Base-by-base conservation (phyloP, 2,797 vertebrate species). In the Vultur gryphus region DNA sequence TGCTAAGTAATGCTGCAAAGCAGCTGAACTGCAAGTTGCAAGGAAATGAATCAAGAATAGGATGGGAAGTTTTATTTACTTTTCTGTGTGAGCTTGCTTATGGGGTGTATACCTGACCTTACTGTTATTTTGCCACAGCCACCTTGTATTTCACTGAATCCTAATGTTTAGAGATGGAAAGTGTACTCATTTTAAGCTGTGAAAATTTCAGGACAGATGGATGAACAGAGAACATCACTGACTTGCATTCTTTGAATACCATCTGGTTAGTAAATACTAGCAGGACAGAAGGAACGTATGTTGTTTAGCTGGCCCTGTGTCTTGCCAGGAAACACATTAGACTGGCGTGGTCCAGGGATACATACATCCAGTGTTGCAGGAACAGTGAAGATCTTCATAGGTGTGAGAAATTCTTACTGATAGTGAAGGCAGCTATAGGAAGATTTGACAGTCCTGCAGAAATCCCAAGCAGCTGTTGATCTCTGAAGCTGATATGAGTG, bases 191-290 rank as follows among this genome's bases (percentile, higher is more conserved):
- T 93, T 80, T 61, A 79, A 73, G 39, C 55, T 65, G n/a, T 58
- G 75, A 92, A 65, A 81, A 93, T 94, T 92, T 75, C 51, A 44
- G 51, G 44, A 82, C 88, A 95, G 79, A 84, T 91, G 90, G 61
- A 41, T n/a, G 48, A 92, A 55, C 59, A 81, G 85, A 59, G 71
- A 90, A 57, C 58, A 57, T 57, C 62, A 59, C 64, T 92, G 70
- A 58, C 57, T 90, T 86, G 62, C 54, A 31, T 95, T 90, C 81
- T 92, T 83, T 90, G 71, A 73, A 43, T 82, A n/a, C 90, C 87
- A 95, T 85, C 94, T 97, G 95, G 49, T 81, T 92, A 86, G 71
- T 66, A 92, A 83, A 81, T 52, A 46, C 41, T 62, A 84, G 58
- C 26, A 95, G 72, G 69, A 64, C 52, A 83, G 70, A 57, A 95